Evolutionary conservation across 2,797 vertebrate genomes (phyloP).

Genomic region (Sebastolobus altivelis): DNA sequence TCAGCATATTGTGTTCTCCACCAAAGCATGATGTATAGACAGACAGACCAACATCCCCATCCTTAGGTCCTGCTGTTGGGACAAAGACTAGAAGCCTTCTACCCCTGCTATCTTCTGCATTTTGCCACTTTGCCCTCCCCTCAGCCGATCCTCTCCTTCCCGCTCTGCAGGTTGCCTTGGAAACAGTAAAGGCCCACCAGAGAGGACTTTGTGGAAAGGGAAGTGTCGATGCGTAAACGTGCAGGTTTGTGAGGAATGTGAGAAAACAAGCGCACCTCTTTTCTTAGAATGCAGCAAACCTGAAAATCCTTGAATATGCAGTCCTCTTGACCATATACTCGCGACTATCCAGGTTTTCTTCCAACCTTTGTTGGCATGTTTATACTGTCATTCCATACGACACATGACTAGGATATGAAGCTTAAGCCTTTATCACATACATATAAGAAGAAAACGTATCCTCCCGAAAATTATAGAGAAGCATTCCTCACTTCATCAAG

Average conservation of each 20-base stretch:
- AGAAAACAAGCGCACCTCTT: constrained; percentile 30
- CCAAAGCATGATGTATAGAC: background rate
- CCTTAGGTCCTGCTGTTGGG: background rate
- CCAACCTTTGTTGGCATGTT: background rate
- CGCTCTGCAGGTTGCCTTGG: constrained; percentile 82
- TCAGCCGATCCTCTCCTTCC: constrained; percentile 51
- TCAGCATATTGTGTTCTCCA: background rate
- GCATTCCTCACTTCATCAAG: background rate
- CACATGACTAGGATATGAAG: background rate
- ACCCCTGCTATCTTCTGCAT: constrained; percentile 25
- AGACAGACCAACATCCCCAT: background rate
- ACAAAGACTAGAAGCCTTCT: constrained; percentile 1
- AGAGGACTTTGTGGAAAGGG: constrained; percentile 60
- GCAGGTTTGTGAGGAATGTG: constrained; percentile 48
- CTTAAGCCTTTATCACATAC: background rate
- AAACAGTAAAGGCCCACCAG: constrained; percentile 82
- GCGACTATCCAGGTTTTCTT: background rate
- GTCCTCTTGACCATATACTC: background rate
- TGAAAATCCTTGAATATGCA: background rate
- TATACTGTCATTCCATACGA: background rate
- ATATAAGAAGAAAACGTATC: background rate
- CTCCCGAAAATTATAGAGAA: background rate
- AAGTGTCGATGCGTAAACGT: constrained; percentile 57
- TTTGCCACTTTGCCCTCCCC: constrained; percentile 53
- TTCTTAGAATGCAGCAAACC: constrained; percentile 17